Base-by-base conservation (phyloP, 2,113 vertebrate genomes). In the Macrotis lagotis region DNA sequence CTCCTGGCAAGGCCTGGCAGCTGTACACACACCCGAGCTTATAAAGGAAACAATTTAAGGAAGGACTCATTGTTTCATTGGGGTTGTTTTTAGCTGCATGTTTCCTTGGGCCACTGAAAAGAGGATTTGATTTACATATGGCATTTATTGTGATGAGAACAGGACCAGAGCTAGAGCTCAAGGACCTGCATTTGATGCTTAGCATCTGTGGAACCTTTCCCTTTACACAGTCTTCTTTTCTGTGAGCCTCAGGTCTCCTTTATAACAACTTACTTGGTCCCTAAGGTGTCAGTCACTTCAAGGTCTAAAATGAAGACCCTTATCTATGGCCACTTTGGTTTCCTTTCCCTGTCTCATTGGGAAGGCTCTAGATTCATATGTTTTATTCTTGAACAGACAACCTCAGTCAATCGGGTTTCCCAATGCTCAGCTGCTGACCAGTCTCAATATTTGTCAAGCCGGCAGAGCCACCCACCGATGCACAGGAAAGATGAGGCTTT, bases 371-470 rank as follows among this genome's bases (percentile, higher is more conserved):
- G n/a, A 51, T n/a, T 91, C 88, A n/a, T 90, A 51, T 4, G 25
- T 48, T 37, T 95, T 12, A 8, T 92, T 90, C 55, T 92, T 89
- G n/a, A 92, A 94, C 91, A 83, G 51, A 88, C 51, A 92, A 74
- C 92, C 93, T 93, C 50, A 93, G 48, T 49, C 47, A 44, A 0
- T 91, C 66, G 44, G 44, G 16, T 59, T 92, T 97, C 25, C 91
- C 92, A 89, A 5, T 48, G 31, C 52, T 66, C 19, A 90, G 22
- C 47, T 91, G 50, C 90, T 83, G n/a, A 51, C 31, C 37, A 25
- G n/a, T 25, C 2, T 55, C 2, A 26, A 8, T 26, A 55, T 28
- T 10, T 9, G n/a, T 50, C 59, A 49, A 91, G n/a, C 92, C 12
- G 50, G 25, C n/a, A n/a, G n/a, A 74, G 92, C 89, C 3, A 48